Evolutionary conservation across 1,140 invertebrate species (phyloP).

Genomic region (Cepaea nemoralis): DNA sequence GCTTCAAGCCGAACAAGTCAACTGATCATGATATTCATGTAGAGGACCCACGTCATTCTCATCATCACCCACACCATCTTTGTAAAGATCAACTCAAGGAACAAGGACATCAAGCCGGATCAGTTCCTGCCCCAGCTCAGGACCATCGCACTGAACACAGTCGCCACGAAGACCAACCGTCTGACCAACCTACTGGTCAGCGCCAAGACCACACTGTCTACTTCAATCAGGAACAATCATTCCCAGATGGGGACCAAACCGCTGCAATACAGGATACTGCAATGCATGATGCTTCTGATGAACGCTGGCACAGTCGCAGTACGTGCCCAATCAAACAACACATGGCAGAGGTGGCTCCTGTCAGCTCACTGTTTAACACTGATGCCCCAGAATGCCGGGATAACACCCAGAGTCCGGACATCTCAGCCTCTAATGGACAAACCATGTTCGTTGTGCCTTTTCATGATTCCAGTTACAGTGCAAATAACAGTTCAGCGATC

Average conservation of each 20-base stretch:
- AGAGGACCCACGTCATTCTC: neutral
- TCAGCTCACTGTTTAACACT: conserved; percentile 25
- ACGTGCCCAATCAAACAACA: conserved; percentile 54
- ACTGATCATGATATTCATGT: conserved; percentile 2
- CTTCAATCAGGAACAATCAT: neutral
- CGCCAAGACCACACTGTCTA: neutral
- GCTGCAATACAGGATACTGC: neutral
- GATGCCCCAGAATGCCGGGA: neutral
- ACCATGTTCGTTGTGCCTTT: conserved; percentile 42
- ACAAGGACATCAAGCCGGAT: neutral
- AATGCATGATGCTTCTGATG: neutral
- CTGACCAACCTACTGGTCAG: neutral
- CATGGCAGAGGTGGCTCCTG: conserved; percentile 31
- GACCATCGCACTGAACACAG: neutral
- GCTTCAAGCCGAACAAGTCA: conserved; percentile 23
- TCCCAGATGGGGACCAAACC: neutral
- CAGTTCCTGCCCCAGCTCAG: neutral
- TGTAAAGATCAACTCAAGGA: neutral
- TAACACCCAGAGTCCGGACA: neutral
- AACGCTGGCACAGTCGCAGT: conserved; percentile 37
- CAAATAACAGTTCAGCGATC: neutral
- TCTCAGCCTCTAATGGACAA: neutral
- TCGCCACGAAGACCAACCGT: neutral
- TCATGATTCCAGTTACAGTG: conserved; percentile 35
- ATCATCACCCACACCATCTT: neutral